Base-by-base conservation (phyloP, 2,888 invertebrate genomes). In the Spilarctia lutea region DNA sequence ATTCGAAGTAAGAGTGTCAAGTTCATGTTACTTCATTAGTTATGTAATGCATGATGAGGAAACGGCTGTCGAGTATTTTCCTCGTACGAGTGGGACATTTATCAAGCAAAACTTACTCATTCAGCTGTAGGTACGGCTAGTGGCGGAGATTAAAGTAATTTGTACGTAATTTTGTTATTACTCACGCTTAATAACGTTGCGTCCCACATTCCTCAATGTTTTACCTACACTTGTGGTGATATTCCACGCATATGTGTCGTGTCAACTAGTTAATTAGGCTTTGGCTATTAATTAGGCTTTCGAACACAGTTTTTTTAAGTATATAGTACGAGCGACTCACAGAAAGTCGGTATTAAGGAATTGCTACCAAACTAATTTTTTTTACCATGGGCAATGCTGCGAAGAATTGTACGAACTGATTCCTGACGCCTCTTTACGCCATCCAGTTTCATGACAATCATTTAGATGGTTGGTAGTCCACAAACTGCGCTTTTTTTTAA, bases 61-160 rank as follows among this genome's bases (percentile, higher is more conserved):
- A 78, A 75, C 73, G 13, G 72, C 30, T 72, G 24, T 27, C 35
- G n/a, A 77, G 16, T 20, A 10, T 75, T 75, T 72, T 75, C 75
- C 75, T 75, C 20, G 33, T 72, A 65, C 71, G 35, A 63, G n/a
- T 39, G 24, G 20, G 52, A 39, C 65, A 68, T 75, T 72, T 75
- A 68, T 68, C 65, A 72, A 39, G 27, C 48, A 60, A n/a, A 30
- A 39, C 20, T 72, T 76, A 75, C 74, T 76, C 11, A 27, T 20
- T 33, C 33, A 39, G 24, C 42, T 13, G 66, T 72, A 69, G 35
- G 67, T 72, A 71, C 68, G 67, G 39, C 18, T 77, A 71, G 71
- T 65, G 75, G 48, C n/a, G 65, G 65, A 70, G 52, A 80, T 79
- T 73, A 74, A 39, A 52, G 33, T 68, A 60, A 76, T 79, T 75